A percentile compares a stretch with the other conserved stretches of the same genome.
These are phyloP conservation scores for Thaleichthys pacificus DNA, from an alignment of 2,797 vertebrate species.

Conservation along the genomic window DNA sequence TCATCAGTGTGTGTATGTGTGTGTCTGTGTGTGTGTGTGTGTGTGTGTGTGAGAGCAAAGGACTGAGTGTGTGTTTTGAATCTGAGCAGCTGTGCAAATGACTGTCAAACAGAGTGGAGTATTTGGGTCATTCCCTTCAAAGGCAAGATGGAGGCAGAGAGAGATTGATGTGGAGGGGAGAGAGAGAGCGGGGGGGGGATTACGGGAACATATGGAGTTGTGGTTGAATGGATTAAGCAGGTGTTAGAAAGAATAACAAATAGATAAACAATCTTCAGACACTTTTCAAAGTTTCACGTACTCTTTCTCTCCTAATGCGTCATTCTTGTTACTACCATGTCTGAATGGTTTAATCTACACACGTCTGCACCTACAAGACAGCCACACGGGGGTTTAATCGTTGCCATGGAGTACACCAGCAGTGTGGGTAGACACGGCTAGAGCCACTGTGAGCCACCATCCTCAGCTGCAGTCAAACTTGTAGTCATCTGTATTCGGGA, in stretches of 20 bases:
- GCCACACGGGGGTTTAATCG: background rate
- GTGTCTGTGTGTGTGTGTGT: background rate
- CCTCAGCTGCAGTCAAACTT: too few species aligned
- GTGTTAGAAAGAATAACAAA: constrained; percentile 51
- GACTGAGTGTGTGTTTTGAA: constrained; percentile 64
- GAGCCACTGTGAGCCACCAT: too few species aligned
- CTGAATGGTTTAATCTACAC: background rate
- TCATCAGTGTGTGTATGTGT: background rate
- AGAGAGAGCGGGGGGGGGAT: constrained; percentile 59
- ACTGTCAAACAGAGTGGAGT: constrained; percentile 58
- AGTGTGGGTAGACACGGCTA: too few species aligned
- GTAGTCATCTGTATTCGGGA: constrained; percentile 27
- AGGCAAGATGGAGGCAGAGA: constrained; percentile 61
- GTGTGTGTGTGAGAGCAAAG: constrained; percentile 34
- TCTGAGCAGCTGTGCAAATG: constrained; percentile 63
- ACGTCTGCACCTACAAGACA: background rate
- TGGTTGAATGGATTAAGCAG: constrained; percentile 68
- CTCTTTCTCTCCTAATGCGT: constrained; percentile 11
- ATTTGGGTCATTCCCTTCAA: constrained; percentile 73
- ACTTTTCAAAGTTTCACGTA: constrained; percentile 37
- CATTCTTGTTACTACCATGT: background rate
- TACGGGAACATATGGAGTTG: constrained; percentile 70
- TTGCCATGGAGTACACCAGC: too few species aligned
- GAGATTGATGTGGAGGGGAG: constrained; percentile 58
- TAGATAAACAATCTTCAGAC: constrained; percentile 24